A percentile compares a stretch with the other conserved stretches of the same genome.
phyloP scores from a whole-genome alignment of 2,888 invertebrate species.

The Apotomis capreana region DNA sequence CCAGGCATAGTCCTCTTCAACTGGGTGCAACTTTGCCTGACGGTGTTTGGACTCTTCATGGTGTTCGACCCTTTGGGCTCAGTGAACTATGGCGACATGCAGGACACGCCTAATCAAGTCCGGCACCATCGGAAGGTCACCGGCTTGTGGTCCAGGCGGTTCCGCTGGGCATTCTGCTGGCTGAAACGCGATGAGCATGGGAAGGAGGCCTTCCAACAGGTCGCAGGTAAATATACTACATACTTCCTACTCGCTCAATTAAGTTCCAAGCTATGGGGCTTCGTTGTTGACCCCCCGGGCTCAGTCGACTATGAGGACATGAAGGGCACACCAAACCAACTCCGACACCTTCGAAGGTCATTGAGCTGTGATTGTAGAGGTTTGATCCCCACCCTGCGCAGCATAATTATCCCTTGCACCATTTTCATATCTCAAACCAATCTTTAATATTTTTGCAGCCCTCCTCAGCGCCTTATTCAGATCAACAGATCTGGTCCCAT shows the following conservation, averaged over 20 bases:
- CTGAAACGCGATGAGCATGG: conserved; percentile 89
- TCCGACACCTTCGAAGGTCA: conserved; percentile 73
- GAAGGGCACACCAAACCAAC: conserved; percentile 86
- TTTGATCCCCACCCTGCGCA: too few species aligned
- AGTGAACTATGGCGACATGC: conserved; percentile 84
- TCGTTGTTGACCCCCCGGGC: conserved; percentile 89
- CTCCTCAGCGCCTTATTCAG: conserved; percentile 91
- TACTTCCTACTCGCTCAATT: background rate
- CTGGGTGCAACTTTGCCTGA: conserved; percentile 90
- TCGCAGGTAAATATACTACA: conserved; percentile 83
- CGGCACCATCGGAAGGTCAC: conserved; percentile 87
- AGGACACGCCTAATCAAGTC: conserved; percentile 86
- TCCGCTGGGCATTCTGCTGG: conserved; percentile 90
- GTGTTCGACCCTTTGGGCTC: conserved; percentile 93
- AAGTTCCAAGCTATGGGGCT: too few species aligned
- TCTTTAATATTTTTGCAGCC: conserved; percentile 73
- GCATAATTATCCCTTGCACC: too few species aligned
- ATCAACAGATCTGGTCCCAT: conserved; percentile 93
- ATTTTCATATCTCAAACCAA: conserved; percentile 54
- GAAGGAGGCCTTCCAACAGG: conserved; percentile 90
- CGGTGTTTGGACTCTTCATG: conserved; percentile 89
- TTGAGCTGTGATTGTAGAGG: too few species aligned
- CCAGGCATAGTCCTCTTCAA: conserved; percentile 90
- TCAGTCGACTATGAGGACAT: conserved; percentile 85
- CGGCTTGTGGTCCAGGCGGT: conserved; percentile 88